phyloP scores from a whole-genome alignment of 2,888 invertebrate species.

The Clivina fossor region DNA sequence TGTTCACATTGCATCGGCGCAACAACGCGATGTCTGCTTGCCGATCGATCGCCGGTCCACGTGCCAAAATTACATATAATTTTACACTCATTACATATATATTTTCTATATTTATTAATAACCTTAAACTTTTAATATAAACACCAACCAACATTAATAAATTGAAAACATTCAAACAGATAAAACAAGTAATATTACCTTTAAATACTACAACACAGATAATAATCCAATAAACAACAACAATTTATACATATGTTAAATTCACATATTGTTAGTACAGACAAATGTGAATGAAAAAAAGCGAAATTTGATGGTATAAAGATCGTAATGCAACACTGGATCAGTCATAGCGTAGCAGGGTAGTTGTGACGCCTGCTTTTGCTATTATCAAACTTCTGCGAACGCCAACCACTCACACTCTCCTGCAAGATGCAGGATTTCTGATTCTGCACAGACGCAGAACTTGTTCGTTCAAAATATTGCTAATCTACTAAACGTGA shows the following conservation, averaged over 20 bases:
- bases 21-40: no score
- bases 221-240: no score
- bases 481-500: background rate
- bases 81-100: no score
- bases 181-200: no score
- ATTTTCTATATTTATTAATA: no score
- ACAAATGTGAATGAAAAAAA: background rate
- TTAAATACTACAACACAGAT: no score
- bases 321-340: background rate
- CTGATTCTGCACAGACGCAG: conserved; percentile 16
- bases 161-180: no score
- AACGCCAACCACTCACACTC: background rate
- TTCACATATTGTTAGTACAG: background rate
- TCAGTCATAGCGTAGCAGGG: background rate
- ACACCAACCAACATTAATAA: no score
- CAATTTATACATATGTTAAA: background rate
- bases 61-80: no score
- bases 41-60: no score
- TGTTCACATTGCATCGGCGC: no score
- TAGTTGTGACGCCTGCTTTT: background rate
- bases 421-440: background rate
- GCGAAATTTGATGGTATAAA: background rate
- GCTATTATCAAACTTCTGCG: background rate
- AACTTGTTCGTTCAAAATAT: background rate
- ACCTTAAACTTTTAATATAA: no score